These are phyloP conservation scores for Capreolus pygargus DNA, from an alignment of 2,113 vertebrate genomes.

Conservation along the genomic window DNA sequence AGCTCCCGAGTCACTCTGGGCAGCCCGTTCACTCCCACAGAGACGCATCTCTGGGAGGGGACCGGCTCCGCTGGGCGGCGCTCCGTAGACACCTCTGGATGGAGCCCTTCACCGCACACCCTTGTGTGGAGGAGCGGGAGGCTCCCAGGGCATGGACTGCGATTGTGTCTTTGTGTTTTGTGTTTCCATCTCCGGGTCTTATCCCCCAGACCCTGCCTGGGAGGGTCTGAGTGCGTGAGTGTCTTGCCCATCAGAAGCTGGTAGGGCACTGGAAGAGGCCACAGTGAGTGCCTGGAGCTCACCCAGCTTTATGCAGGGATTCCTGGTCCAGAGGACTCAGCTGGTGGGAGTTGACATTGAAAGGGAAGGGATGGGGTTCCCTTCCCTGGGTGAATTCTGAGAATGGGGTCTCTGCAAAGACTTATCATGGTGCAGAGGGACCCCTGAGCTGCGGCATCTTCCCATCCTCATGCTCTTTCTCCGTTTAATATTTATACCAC, in stretches of 20 bases:
- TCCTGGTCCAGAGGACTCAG: background rate
- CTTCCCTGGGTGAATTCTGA: background rate
- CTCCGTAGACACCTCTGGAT: accelerated
- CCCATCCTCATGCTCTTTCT: accelerated
- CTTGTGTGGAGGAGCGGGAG: accelerated
- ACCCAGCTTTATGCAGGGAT: accelerated
- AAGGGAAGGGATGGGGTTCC: background rate
- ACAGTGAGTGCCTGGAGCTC: background rate
- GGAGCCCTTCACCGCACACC: accelerated
- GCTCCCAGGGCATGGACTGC: accelerated
- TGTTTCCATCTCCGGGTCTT: accelerated
- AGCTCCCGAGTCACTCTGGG: accelerated
- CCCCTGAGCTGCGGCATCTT: accelerated
- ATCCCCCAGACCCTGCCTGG: background rate
- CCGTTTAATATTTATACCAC: background rate
- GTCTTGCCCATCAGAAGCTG: background rate
- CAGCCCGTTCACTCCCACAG: background rate
- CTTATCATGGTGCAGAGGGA: background rate
- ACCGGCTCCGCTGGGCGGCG: accelerated
- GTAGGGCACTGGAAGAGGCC: background rate
- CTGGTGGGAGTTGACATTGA: background rate
- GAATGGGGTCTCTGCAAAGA: background rate
- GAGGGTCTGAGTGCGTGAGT: background rate
- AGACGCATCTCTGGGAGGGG: accelerated
- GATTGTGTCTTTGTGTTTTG: background rate